Evolutionary conservation across 2,797 vertebrate genomes (phyloP), one percentile per base, ranked within the genome.

Genomic region (Moxostoma hubbsi): DNA sequence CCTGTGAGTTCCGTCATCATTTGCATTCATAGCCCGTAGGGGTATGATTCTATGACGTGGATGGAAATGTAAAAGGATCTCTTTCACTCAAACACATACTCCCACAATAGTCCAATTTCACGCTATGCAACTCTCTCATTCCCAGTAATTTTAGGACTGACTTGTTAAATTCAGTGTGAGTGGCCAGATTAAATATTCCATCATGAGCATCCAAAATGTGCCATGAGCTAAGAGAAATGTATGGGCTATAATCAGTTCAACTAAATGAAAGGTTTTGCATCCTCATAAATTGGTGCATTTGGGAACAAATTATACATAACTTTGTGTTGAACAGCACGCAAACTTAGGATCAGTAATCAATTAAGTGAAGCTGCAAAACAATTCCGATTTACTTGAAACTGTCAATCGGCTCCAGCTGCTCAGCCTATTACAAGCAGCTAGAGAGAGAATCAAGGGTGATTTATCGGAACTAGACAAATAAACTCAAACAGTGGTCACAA

Each of bases 61-160:
- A 85, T 78, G 71, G 73, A 88, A 87, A 88, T 81, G 82, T 84
- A 85, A 83, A 83, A 82, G 59, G 75, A 81, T 85, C 84, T 73
- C 58, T 86, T 88, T 87, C 45, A 70, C 79, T 86, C 83, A 75
- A 79, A 82, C 67, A 83, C 68, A 82, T 84, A 77, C 64, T 51
- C 80, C 77, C 82, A 88, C 86, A 90, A 87, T 79, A 81, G 83
- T 10, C 59, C 64, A 88, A 91, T 92, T 92, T 92, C 88, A 92
- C 79, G 77, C 86, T 82, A 69, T 1, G 70, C 80, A 87, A 85
- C 88, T 90, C 85, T 45, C 81, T 81, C 75, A 77, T 80, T 85
- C 84, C 68, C 79, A 77, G 81, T 78, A 73, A 69, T 81, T 75
- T 81, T 13, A 16, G 47, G 66, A 78, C 68, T 68, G 82, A 77